phyloP scores from a whole-genome alignment of 2,113 vertebrate species.

The Pangasianodon hypophthalmus region DNA sequence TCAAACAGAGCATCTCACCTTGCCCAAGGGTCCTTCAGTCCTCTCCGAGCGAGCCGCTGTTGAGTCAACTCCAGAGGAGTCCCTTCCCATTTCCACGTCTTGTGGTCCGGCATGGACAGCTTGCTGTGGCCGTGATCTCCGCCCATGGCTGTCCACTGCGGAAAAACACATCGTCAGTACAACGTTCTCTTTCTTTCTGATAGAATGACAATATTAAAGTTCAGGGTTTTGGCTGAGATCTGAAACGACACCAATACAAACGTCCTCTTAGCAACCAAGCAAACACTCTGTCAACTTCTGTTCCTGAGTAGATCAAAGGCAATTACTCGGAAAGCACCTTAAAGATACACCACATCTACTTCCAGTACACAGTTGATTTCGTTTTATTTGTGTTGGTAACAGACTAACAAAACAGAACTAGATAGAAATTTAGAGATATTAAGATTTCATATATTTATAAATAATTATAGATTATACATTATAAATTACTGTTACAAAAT shows the following conservation, averaged over 20 bases:
- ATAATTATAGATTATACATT: not conserved
- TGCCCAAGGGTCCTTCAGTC: conserved; percentile 89
- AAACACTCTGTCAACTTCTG: not conserved
- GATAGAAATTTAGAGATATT: not conserved
- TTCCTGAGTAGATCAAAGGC: not conserved
- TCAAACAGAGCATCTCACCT: conserved; percentile 73
- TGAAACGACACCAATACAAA: not conserved
- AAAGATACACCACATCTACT: not conserved
- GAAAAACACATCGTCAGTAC: not conserved
- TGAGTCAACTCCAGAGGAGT: conserved; percentile 87
- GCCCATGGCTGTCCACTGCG: conserved; percentile 68
- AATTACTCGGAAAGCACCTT: not conserved
- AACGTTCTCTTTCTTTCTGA: not conserved
- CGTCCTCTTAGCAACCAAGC: not conserved
- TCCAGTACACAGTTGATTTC: not conserved
- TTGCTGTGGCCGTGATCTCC: conserved; percentile 81
- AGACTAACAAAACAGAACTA: not conserved
- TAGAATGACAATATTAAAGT: not conserved
- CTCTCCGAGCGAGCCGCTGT: conserved; percentile 77
- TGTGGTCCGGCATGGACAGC: conserved; percentile 83
- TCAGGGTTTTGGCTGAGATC: not conserved
- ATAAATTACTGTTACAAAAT: not conserved
- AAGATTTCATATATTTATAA: not conserved
- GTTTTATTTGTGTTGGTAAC: not conserved
- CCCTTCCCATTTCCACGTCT: conserved; percentile 86